Conservation (phyloP, 2,797 vertebrate species). For the Adelosebastes latens region DNA sequence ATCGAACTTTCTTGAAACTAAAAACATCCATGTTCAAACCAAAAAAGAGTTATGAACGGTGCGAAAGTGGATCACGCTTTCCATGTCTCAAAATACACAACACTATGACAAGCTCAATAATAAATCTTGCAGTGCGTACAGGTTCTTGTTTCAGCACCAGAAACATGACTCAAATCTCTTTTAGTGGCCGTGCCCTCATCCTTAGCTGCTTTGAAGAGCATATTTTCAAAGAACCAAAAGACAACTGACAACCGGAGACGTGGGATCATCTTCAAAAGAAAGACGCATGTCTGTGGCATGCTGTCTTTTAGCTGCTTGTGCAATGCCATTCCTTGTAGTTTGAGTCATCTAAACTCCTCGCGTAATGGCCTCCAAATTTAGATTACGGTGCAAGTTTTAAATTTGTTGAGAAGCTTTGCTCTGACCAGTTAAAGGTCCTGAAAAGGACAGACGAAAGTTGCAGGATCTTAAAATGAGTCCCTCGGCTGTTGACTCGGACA, state of each 20-base stretch:
- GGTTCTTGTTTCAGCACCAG: conserved; percentile 44
- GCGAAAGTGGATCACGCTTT: background rate
- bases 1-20: background rate
- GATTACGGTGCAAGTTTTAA: conserved; percentile 44
- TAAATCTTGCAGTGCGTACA: conserved; percentile 5
- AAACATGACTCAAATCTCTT: conserved; percentile 42
- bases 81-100: conserved; percentile 41
- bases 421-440: conserved; percentile 22
- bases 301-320: conserved; percentile 60
- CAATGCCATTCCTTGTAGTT: conserved; percentile 60
- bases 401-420: conserved; percentile 35
- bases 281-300: conserved; percentile 61
- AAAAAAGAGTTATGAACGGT: background rate
- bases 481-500: conserved; percentile 5
- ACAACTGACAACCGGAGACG: conserved; percentile 68
- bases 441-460: conserved; percentile 14
- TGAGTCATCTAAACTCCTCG: conserved; percentile 52
- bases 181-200: conserved; percentile 1
- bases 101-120: conserved; percentile 42
- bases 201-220: conserved; percentile 42
- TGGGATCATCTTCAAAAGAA: conserved; percentile 73
- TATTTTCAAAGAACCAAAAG: conserved; percentile 57
- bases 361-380: conserved; percentile 64
- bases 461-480: conserved; percentile 11
- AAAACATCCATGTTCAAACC: background rate